Conservation (phyloP, 2,113 vertebrate genomes). For the Xyrauchen texanus region DNA sequence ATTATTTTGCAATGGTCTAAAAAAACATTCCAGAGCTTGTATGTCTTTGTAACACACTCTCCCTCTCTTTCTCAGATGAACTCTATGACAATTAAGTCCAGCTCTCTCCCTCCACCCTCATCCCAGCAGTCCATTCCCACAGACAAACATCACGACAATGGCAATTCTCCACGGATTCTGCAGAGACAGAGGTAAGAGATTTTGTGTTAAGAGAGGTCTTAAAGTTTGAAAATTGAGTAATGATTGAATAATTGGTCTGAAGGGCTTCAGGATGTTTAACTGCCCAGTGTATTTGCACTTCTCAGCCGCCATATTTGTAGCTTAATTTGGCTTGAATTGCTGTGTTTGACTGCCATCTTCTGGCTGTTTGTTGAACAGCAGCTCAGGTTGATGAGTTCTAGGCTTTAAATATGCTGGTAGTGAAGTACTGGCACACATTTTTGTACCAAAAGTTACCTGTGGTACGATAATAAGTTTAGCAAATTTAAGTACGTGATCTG, state of each 20-base stretch:
- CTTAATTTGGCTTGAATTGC: conserved; percentile 1
- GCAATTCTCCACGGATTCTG: conserved; percentile 87
- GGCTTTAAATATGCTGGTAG: too few species aligned
- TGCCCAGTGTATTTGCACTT: neutral
- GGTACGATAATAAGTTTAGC: too few species aligned
- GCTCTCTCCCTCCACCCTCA: conserved; percentile 84
- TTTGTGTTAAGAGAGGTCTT: too few species aligned
- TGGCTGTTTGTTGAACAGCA: conserved; percentile 44
- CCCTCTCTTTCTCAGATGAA: conserved; percentile 77
- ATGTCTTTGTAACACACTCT: neutral
- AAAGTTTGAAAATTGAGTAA: too few species aligned
- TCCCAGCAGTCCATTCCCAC: conserved; percentile 83
- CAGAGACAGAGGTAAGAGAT: conserved; percentile 87
- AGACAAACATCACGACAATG: conserved; percentile 87
- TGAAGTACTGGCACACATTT: too few species aligned
- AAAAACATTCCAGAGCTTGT: too few species aligned
- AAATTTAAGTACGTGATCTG: too few species aligned
- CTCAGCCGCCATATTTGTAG: neutral
- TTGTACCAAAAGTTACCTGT: too few species aligned
- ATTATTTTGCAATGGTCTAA: too few species aligned
- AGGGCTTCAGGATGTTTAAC: neutral
- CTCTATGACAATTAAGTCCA: conserved; percentile 84
- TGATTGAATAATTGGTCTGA: neutral
- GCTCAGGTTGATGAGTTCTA: neutral
- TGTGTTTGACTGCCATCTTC: conserved; percentile 62